phyloP scores from a whole-genome alignment of 2,797 vertebrate species.

The Epinephelus malabaricus region DNA sequence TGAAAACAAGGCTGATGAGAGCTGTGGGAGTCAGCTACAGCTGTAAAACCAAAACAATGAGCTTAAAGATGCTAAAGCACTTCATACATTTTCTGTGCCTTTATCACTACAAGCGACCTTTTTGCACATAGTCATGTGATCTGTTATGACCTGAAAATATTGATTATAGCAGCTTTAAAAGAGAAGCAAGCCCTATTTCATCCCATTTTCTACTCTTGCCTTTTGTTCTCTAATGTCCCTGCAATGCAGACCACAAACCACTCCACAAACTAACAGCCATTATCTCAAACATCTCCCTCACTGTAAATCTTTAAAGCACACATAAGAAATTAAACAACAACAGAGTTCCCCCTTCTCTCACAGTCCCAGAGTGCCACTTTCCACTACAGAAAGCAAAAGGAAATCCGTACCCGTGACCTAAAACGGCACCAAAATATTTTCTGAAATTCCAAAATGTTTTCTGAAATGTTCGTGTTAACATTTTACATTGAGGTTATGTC shows the following conservation, averaged over 20 bases:
- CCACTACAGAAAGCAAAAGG: background rate
- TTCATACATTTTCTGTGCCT: background rate
- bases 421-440: background rate
- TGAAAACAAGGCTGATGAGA: background rate
- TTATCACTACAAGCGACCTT: background rate
- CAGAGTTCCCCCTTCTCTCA: background rate
- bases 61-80: background rate
- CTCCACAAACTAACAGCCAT: background rate
- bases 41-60: background rate
- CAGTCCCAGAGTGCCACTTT: background rate
- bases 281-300: constrained; percentile 14
- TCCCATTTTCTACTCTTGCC: background rate
- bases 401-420: background rate
- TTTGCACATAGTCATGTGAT: background rate
- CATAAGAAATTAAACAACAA: constrained; percentile 33
- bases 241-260: background rate
- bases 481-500: constrained; percentile 21
- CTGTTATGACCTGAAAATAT: background rate
- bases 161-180: background rate
- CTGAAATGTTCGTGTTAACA: background rate
- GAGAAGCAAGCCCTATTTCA: background rate
- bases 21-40: background rate
- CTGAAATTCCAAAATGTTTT: background rate
- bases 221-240: background rate
- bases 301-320: constrained; percentile 27